phyloP scores from a whole-genome alignment of 2,888 invertebrate genomes.

The Erannis defoliaria region DNA sequence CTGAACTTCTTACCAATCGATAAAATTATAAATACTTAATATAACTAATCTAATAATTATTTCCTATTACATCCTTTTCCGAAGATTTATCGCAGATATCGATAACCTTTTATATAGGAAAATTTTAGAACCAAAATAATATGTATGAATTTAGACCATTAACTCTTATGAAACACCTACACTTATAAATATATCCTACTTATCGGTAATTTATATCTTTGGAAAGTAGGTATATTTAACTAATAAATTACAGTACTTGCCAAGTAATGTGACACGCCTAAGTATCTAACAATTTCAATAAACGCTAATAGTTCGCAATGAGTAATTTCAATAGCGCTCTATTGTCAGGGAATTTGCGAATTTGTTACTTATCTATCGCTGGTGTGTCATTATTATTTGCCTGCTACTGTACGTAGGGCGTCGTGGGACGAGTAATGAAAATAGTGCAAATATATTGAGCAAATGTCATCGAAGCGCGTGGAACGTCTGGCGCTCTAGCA shows the following conservation, averaged over 20 bases:
- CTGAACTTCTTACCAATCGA: no score
- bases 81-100: background rate
- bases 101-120: background rate
- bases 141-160: slow-evolving; percentile 22
- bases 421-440: slow-evolving; percentile 28
- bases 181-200: slow-evolving; percentile 13
- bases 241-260: slow-evolving; percentile 14
- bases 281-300: background rate
- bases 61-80: no score
- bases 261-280: slow-evolving; percentile 12
- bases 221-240: slow-evolving; percentile 3
- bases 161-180: slow-evolving; percentile 24
- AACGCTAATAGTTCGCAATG: no score
- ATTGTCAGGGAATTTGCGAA: no score
- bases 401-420: slow-evolving; percentile 8
- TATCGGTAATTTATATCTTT: slow-evolving; percentile 19
- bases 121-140: slow-evolving; percentile 10
- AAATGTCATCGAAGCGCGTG: slow-evolving; percentile 23
- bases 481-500: background rate
- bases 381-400: slow-evolving; percentile 1
- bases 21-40: no score
- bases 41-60: no score
- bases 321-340: background rate
- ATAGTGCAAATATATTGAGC: slow-evolving; percentile 42
- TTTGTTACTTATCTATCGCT: background rate